These are phyloP conservation scores for Acleris emargana DNA, from an alignment of 2,888 invertebrate genomes.

Conservation along the genomic window DNA sequence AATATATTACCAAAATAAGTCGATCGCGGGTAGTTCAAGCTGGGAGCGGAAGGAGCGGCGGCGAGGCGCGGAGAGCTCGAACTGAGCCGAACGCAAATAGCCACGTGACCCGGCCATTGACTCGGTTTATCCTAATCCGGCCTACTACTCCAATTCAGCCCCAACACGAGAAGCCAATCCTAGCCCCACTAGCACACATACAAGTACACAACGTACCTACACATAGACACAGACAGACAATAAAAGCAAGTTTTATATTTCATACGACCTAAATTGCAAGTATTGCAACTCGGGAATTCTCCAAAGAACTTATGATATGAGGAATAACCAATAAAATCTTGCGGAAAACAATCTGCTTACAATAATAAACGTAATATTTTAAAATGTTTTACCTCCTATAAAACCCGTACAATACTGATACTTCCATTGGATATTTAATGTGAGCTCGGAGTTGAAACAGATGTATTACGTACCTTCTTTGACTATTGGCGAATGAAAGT, in stretches of 20 bases:
- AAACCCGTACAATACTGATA: conserved; percentile 6
- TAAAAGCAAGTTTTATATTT: conserved; percentile 40
- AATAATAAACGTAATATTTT: conserved; percentile 27
- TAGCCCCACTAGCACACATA: conserved; percentile 40
- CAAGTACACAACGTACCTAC: not conserved
- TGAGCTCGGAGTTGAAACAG: conserved; percentile 18
- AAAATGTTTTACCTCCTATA: conserved; percentile 22
- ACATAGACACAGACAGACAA: conserved; percentile 6
- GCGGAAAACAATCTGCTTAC: conserved; percentile 27
- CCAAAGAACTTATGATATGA: conserved; percentile 20
- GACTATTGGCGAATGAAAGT: conserved; percentile 18
- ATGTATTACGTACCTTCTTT: conserved; percentile 2
- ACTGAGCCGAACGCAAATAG: conserved; percentile 75
- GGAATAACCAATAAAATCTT: conserved; percentile 18
- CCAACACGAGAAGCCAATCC: conserved; percentile 53
- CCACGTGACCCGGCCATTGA: conserved; percentile 82
- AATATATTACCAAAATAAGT: conserved; percentile 71
- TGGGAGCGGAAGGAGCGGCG: conserved; percentile 63
- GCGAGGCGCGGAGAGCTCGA: conserved; percentile 50
- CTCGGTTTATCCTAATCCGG: conserved; percentile 83
- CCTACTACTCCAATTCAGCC: conserved; percentile 80
- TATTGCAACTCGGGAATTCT: not conserved
- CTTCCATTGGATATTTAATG: conserved; percentile 8
- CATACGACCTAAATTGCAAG: conserved; percentile 59
- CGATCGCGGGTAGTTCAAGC: conserved; percentile 67